Evolutionary conservation across 30 jellyfish, hydroid and myxozoan species (phyloP).

Genomic region (Aurelia sp.): DNA sequence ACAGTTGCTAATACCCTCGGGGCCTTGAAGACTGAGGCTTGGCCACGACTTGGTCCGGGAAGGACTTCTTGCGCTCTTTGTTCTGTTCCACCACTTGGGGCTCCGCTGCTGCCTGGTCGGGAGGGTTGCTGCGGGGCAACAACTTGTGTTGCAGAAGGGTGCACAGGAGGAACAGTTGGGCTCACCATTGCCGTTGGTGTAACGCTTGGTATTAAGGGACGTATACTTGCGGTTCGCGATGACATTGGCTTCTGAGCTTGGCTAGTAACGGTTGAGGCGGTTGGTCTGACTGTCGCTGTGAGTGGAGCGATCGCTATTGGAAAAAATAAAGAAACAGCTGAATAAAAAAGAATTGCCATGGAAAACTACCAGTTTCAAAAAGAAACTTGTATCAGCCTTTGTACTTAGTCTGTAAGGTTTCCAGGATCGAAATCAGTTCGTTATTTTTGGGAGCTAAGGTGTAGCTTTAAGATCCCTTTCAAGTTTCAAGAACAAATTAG

Average conservation of each 20-base stretch:
- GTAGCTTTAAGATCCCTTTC: too few relatives aligned
- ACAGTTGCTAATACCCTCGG: constrained; percentile 57
- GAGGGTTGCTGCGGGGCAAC: constrained; percentile 41
- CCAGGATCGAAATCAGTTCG: too few relatives aligned
- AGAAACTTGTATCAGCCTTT: too few relatives aligned
- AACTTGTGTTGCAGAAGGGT: constrained; percentile 60
- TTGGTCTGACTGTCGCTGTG: constrained; percentile 97
- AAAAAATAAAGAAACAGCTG: neutral
- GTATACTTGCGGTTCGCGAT: constrained; percentile 94
- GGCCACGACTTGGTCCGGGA: constrained; percentile 60
- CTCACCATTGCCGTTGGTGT: constrained; percentile 99
- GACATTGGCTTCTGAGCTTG: constrained; percentile 68
- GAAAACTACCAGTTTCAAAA: neutral
- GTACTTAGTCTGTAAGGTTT: too few relatives aligned
- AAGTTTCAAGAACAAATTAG: too few relatives aligned
- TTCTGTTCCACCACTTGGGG: constrained; percentile 9
- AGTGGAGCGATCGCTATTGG: constrained; percentile 77
- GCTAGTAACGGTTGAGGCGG: constrained; percentile 76
- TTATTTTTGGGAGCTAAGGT: too few relatives aligned
- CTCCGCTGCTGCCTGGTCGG: constrained; percentile 17
- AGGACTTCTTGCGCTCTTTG: constrained; percentile 57
- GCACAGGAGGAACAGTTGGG: constrained; percentile 90
- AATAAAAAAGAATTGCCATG: neutral
- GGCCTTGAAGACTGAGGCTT: constrained; percentile 70
- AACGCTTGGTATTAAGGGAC: constrained; percentile 82